Evolutionary conservation across 2,888 invertebrate genomes (phyloP).

Genomic region (Herminia tarsipennalis): DNA sequence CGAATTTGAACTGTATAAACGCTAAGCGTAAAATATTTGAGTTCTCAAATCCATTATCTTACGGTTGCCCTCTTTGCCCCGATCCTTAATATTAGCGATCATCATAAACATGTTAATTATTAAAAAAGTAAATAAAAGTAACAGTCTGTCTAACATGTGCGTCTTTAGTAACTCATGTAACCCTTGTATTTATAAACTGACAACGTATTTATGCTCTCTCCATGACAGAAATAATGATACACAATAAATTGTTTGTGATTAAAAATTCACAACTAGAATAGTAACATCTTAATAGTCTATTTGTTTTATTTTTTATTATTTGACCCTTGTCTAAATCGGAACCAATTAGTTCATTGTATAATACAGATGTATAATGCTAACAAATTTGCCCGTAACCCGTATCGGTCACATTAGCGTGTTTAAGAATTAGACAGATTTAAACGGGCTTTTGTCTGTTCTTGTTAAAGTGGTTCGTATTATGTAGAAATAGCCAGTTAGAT

Average conservation of each 20-base stretch:
- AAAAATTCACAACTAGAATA: slow-evolving; percentile 52
- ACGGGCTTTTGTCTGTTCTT: slow-evolving; percentile 66
- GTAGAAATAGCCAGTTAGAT: slow-evolving; percentile 44
- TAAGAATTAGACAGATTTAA: slow-evolving; percentile 61
- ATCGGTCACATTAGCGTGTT: slow-evolving; percentile 62
- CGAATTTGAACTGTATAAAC: slow-evolving; percentile 48
- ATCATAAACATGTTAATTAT: slow-evolving; percentile 51
- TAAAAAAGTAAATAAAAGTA: slow-evolving; percentile 45
- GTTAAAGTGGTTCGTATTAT: slow-evolving; percentile 63
- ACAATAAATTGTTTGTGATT: slow-evolving; percentile 70
- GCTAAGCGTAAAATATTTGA: slow-evolving; percentile 43
- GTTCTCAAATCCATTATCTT: slow-evolving; percentile 33
- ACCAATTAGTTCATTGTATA: slow-evolving; percentile 14
- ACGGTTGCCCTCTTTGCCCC: slow-evolving; percentile 22
- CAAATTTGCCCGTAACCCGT: slow-evolving; percentile 61
- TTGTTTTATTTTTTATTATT: background rate
- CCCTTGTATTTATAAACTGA: slow-evolving; percentile 71
- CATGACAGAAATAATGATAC: slow-evolving; percentile 65
- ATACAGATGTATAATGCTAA: slow-evolving; percentile 33
- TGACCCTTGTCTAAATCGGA: background rate
- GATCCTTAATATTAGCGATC: slow-evolving; percentile 23
- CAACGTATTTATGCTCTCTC: slow-evolving; percentile 72
- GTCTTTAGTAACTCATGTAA: slow-evolving; percentile 58
- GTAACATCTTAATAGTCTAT: background rate
- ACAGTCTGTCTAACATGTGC: slow-evolving; percentile 64